These are phyloP conservation scores for Ormyrus rosae DNA, from an alignment of 2,888 invertebrate genomes.

Conservation along the genomic window DNA sequence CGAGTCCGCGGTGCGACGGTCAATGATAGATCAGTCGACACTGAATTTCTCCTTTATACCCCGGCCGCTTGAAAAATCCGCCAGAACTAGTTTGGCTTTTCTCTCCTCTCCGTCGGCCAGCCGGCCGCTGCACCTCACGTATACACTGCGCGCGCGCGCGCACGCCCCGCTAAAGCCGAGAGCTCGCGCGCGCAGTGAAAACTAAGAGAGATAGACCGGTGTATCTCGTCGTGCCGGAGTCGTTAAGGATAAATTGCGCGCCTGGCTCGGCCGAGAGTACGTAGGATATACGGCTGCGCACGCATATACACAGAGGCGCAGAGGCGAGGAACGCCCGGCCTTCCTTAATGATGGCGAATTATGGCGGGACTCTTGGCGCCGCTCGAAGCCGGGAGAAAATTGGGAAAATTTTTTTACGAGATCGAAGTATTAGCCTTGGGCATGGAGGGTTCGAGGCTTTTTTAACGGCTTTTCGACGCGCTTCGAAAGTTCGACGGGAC, in stretches of 20 bases:
- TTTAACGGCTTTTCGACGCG: too few relatives aligned
- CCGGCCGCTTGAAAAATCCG: conserved; percentile 67
- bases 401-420: conserved; percentile 30
- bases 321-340: too few relatives aligned
- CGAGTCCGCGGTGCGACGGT: conserved; percentile 62
- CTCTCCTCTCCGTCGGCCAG: conserved; percentile 55
- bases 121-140: background rate
- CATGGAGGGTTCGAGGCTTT: too few relatives aligned
- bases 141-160: conserved; percentile 3
- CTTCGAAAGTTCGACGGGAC: too few relatives aligned
- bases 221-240: conserved; percentile 51
- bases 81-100: conserved; percentile 74
- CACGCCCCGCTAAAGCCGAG: background rate
- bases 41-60: conserved; percentile 75
- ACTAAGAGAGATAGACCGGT: conserved; percentile 56
- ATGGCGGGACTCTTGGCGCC: background rate
- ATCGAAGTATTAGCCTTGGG: too few relatives aligned
- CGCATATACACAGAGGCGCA: background rate
- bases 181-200: conserved; percentile 59
- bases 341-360: conserved; percentile 40
- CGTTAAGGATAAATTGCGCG: conserved; percentile 58
- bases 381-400: conserved; percentile 7
- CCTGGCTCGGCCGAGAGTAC: background rate
- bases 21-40: conserved; percentile 71
- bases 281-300: background rate